phyloP scores from a whole-genome alignment of 2,113 vertebrate species.

The Eidolon helvum region DNA sequence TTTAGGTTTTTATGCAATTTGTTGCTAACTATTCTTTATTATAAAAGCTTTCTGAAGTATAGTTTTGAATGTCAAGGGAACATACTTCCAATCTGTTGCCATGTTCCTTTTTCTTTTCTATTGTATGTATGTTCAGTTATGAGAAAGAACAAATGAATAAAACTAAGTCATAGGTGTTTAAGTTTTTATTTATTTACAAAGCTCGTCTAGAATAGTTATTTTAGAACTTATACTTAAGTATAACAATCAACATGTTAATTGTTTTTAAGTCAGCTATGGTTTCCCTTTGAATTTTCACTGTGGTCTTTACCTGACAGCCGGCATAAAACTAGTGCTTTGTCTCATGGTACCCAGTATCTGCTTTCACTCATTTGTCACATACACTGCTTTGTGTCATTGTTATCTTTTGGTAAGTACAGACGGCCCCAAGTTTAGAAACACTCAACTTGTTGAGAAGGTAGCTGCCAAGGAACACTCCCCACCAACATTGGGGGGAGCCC shows the following conservation, averaged over 20 bases:
- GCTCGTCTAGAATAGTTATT: neutral
- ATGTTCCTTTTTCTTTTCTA: neutral
- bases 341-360: neutral
- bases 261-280: neutral
- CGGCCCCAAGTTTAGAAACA: conserved; percentile 53
- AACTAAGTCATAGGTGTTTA: neutral
- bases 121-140: neutral
- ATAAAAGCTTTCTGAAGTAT: neutral
- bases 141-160: neutral
- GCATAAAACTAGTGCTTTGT: neutral
- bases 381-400: neutral
- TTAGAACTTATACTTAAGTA: neutral
- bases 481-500: neutral
- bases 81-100: neutral
- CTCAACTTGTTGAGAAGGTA: neutral
- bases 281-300: neutral
- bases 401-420: conserved; percentile 25
- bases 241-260: neutral
- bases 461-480: neutral
- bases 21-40: neutral
- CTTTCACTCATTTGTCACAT: neutral
- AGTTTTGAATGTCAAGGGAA: neutral
- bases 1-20: neutral
- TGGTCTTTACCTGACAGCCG: neutral
- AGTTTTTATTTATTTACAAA: neutral